Evolutionary conservation across 2,113 vertebrate species (phyloP), one percentile per base, ranked within the genome.

Genomic region (Corythoichthys haematopterus): DNA sequence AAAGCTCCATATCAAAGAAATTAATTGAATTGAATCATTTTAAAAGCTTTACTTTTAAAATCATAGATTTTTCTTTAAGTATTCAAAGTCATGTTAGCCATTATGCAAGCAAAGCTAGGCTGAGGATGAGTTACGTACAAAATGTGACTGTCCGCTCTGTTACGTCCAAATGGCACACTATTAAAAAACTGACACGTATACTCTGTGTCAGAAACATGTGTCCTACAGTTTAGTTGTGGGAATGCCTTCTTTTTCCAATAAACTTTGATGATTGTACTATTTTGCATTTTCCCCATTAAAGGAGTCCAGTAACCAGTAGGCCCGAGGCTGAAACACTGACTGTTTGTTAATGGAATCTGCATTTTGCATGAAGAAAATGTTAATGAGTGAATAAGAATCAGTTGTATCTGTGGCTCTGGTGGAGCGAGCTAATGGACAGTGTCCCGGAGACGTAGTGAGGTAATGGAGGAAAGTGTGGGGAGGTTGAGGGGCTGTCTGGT

Each of bases 271-370:
- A 58, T 35, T 59, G 58, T 60, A 37, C 52, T 70, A 67, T 71
- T 76, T 70, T 71, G 59, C 52, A 62, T 74, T 78, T 71, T 73
- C 53, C 65, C 38, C 15, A 61, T 69, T 51, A 69, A 68, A 71
- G 50, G 65, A 61, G 70, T 74, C 64, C 59, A 63, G 43, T 35
- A 36, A 9, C 5, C 59, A 40, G 66, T 69, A 74, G 45, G 71
- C 79, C 74, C 47, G 28, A 45, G 78, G 78, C 63, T 64, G 71
- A 6, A 78, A 57, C 67, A 61, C 61, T 67, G 73, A 74, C 76
- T 80, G 71, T 81, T 79, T 80, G 76, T 76, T 79, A 78, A 82
- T 72, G 69, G 37, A 75, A 82, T 79, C 75, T 83, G 71, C 66
- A 85, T 80, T 81, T 83, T 84, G 65, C 78, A 80, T 73, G 37